Percentiles rank a stretch among this genome's conserved stretches.
Evolutionary conservation across 2,797 vertebrate species (phyloP).

Genomic region (Characodon lateralis): DNA sequence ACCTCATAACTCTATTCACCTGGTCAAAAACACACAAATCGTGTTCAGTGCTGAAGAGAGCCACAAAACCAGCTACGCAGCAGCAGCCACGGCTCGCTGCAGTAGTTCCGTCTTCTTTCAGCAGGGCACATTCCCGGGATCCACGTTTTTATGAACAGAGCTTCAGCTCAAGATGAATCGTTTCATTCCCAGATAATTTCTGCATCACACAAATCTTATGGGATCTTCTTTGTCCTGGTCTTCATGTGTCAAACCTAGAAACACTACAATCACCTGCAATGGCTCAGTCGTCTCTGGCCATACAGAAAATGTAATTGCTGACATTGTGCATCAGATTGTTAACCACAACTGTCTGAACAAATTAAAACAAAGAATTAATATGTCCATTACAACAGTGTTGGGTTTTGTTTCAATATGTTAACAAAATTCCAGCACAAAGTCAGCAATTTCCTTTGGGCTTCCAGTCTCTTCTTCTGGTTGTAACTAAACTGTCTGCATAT

Average conservation of each 20-base stretch:
- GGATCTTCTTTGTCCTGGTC: slow-evolving; percentile 75
- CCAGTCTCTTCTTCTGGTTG: slow-evolving; percentile 91
- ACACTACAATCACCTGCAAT: slow-evolving; percentile 78
- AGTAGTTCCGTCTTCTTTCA: slow-evolving; percentile 66
- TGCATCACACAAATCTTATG: slow-evolving; percentile 57
- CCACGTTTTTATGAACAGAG: slow-evolving; percentile 51
- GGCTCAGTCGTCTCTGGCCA: slow-evolving; percentile 67
- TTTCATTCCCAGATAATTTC: slow-evolving; percentile 65
- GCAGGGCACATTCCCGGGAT: slow-evolving; percentile 64
- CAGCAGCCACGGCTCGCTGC: slow-evolving; percentile 43
- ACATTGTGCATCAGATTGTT: slow-evolving; percentile 62
- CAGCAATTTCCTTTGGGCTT: slow-evolving; percentile 92
- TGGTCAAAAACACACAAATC: slow-evolving; percentile 75
- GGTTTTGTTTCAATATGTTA: slow-evolving; percentile 32
- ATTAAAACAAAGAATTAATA: background rate
- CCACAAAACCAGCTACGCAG: slow-evolving; percentile 79
- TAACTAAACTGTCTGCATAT: slow-evolving; percentile 70
- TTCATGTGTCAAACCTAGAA: slow-evolving; percentile 78
- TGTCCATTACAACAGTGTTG: background rate
- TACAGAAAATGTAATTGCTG: slow-evolving; percentile 75
- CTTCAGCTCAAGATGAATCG: slow-evolving; percentile 70
- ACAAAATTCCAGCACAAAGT: slow-evolving; percentile 77
- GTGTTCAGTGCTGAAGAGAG: slow-evolving; percentile 70
- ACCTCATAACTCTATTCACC: slow-evolving; percentile 75
- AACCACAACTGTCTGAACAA: slow-evolving; percentile 34